Evolutionary conservation across 2,113 vertebrate species (phyloP), one percentile per base, ranked within the genome.

Genomic region (Leucosticte australis): DNA sequence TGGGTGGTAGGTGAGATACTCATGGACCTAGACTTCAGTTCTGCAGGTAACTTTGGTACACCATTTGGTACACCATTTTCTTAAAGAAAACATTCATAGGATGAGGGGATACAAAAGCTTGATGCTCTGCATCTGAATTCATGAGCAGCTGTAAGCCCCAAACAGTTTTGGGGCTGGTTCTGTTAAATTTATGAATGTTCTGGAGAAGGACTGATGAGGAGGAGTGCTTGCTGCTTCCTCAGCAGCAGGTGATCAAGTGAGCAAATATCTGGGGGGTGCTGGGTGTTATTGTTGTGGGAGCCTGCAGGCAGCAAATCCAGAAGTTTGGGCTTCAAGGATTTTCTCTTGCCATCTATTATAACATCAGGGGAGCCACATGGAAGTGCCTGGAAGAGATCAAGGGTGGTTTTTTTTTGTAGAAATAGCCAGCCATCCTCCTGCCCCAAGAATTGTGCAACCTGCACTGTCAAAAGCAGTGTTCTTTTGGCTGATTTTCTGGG

Each of bases 391-490:
- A 85, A 53, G 46, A 74, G 55, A 57, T 39, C 39, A 59, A 73
- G 39, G 62, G 3, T 39, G 39, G 39, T 4, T 39, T 41, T 41
- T 53, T 60, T 60, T 60, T n/a, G 37, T 69, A 35, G 63, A 80
- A 87, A 65, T 8, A 90, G 37, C 31, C 23, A 41, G 17, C 37
- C 16, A 19, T 57, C 6, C 26, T 90, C 12, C 20, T 62, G 37
- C 27, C 24, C 11, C 70, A 33, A 27, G 7, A 4, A 3, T 39
- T 79, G 37, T 56, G 75, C 31, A 71, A 41, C 46, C 56, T 69
- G 20, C 4, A 0, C 33, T 7, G 4, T 57, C 0, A 0, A 69
- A 85, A 73, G 4, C 22, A 71, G 3, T 4, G 3, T 77, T 59
- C 39, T 76, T 68, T 41, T 78, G 41, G 26, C 13, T 57, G 44